Evolutionary conservation across 2,888 invertebrate genomes (phyloP), one percentile per base, ranked within the genome.

Genomic region (Phragmatobia fuliginosa): DNA sequence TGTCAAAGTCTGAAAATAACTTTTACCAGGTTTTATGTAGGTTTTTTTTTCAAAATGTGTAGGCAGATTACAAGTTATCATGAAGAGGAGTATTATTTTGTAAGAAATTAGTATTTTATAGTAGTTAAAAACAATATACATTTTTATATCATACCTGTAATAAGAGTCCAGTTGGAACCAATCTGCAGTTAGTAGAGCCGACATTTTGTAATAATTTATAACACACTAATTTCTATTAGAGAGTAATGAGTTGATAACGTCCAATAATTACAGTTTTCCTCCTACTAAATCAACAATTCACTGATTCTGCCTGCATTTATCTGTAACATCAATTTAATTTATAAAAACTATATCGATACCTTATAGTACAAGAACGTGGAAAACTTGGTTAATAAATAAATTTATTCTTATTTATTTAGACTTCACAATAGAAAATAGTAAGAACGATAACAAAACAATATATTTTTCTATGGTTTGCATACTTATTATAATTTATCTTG

Each of bases 161-260:
- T 92, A 93, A 69, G 93, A 91, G 80, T 94, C 94, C 77, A 95
- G 80, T 73, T 90, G 93, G 77, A 95, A 94, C 95, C 95, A 95
- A 83, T 95, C 94, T 38, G 94, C 94, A 74, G 94, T 95, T 75
- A 94, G 81, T 81, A 95, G 78, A 33, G 93, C 94, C 72, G 94
- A 94, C 94, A 95, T 95, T 87, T 85, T 91, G 73, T 31, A 31
- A 33, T 63, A 67, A 63, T 38, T n/a, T 66, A 41, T 33, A 63
- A 33, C 32, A 21, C 18, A 31, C 14, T 1, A n/a, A 32, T 63
- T 32, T 33, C 62, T 63, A 64, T 31, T 28, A 18, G 32, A 32
- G 38, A 59, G 8, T 66, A 66, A 66, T 59, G 36, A 66, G 31
- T 32, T 41, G 66, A 60, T 66, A 63, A 60, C 62, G 58, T 49